Evolutionary conservation across 1,140 invertebrate genomes (phyloP), one percentile per base, ranked within the genome.

Genomic region (Aphelinus atriplicis): DNA sequence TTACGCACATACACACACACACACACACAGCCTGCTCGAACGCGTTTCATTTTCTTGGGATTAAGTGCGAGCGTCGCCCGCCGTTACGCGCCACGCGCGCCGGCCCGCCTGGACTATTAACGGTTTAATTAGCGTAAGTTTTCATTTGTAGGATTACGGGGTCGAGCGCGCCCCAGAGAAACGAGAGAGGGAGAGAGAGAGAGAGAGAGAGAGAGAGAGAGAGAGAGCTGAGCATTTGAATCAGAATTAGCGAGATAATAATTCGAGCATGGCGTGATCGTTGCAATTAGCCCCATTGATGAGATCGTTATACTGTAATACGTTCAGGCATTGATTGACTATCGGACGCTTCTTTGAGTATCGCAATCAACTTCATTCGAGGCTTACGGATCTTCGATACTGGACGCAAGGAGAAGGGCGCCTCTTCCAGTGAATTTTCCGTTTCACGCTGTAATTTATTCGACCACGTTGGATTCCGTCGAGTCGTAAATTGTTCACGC

Each of bases 41-140:
- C 79, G 26, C 26, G 80, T 84, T 86, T 86, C 83, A 86, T 87
- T 86, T 87, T 85, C 84, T 83, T 83, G 79, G 84, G 84, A 85
- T 86, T 87, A 87, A 86, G 85, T 86, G 86, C 26, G 26, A 86
- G 82, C 84, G 78, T 79, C 75, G 43, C 26, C 48, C 55, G 81
- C 83, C 80, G 80, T 86, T 86, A 86, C 83, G 78, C 80, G 81
- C 84, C 57, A 83, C 82, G 80, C 83, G 83, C 62, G 7, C 62
- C 7, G 4, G 57, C 58, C 80, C 76, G 82, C 79, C 26, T 26
- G 26, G 72, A 80, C 84, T 84, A 86, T 87, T 86, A 87, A 85
- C 84, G 83, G 85, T 87, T 86, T 85, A 87, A 86, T 86, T 86
- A 87, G 84, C 83, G 83, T 86, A 87, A 86, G 84, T 86, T 87